A percentile compares a stretch with the other conserved stretches of the same genome.
Evolutionary conservation across 2,797 vertebrate genomes (phyloP).

Genomic region (Enteromius radiatus): DNA sequence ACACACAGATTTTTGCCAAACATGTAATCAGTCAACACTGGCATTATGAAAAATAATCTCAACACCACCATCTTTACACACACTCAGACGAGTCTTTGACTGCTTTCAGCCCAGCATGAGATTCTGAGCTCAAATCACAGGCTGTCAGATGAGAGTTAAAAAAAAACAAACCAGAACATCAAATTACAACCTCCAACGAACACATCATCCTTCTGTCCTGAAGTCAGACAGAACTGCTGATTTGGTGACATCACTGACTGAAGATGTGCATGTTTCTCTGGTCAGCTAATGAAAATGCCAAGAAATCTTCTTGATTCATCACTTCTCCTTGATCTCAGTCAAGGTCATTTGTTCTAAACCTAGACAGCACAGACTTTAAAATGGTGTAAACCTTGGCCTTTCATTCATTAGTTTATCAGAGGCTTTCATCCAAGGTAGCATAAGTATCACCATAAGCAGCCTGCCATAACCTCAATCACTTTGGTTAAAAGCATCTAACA

Average conservation of each 20-base stretch:
- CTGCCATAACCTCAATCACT: not conserved
- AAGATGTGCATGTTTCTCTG: not conserved
- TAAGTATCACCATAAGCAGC: not conserved
- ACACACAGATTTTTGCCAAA: not conserved
- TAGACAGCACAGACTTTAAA: not conserved
- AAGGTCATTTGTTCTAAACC: not conserved
- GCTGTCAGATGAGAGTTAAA: conserved; percentile 13
- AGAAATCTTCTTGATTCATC: not conserved
- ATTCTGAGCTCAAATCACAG: conserved; percentile 17
- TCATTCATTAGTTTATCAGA: not conserved
- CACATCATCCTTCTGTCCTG: conserved; percentile 31
- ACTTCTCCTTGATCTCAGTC: not conserved
- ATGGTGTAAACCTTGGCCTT: not conserved
- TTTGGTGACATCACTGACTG: not conserved
- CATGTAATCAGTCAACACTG: conserved; percentile 6
- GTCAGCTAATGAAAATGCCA: not conserved
- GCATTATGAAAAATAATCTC: conserved; percentile 13
- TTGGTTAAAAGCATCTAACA: not conserved
- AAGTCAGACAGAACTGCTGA: not conserved
- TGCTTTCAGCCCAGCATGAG: not conserved
- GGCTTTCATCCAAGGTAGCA: not conserved
- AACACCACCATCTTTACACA: not conserved
- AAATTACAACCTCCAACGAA: conserved; percentile 20
- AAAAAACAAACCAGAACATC: conserved; percentile 12
- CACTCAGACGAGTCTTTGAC: not conserved